These are phyloP conservation scores for Elysia chlorotica DNA, from an alignment of 1,140 invertebrate species.

Conservation along the genomic window DNA sequence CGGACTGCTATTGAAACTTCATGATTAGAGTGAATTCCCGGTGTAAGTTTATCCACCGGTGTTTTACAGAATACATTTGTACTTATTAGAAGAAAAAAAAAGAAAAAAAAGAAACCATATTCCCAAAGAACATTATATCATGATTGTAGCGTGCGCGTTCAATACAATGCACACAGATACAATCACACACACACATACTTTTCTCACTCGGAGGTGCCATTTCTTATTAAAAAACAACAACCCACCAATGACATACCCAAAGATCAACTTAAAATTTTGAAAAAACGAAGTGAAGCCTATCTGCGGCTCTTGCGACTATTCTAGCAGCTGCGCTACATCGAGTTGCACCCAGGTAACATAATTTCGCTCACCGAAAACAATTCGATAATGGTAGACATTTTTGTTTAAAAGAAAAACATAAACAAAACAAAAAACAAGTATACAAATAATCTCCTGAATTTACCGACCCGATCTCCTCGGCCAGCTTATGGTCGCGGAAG, in stretches of 20 bases:
- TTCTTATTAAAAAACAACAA: not conserved
- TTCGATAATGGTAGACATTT: not conserved
- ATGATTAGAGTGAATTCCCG: not conserved
- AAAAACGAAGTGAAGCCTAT: not conserved
- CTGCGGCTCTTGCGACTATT: not conserved
- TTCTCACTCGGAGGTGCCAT: not conserved
- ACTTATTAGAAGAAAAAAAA: no score
- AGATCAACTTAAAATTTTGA: not conserved
- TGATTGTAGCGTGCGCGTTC: not conserved
- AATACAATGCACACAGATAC: not conserved
- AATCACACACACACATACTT: not conserved
- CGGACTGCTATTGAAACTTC: not conserved
- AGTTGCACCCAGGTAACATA: not conserved
- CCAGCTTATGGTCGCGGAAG: slow-evolving; percentile 6
- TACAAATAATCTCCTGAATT: not conserved
- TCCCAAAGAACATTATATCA: not conserved
- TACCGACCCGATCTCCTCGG: not conserved
- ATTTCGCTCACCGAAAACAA: not conserved
- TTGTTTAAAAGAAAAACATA: not conserved
- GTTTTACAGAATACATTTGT: no score
- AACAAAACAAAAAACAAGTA: not conserved
- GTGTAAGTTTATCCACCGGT: not conserved
- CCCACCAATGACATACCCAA: not conserved
- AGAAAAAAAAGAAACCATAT: not conserved
- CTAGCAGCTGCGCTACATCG: not conserved